These are phyloP conservation scores for Peromyscus nudipes DNA, from an alignment of 2,797 vertebrate genomes.

Conservation along the genomic window DNA sequence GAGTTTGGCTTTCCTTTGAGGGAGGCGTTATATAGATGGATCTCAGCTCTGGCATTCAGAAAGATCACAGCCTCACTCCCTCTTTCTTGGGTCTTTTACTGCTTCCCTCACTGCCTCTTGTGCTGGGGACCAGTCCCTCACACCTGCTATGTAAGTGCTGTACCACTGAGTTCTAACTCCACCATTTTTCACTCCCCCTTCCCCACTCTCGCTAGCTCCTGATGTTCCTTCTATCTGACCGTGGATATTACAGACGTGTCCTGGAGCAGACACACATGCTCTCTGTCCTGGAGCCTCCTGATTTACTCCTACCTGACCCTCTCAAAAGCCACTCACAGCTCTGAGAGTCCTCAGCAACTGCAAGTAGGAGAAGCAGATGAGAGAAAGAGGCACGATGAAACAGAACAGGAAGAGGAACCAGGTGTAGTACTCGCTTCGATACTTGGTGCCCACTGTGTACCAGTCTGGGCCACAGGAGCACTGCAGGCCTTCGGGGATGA, in stretches of 20 bases:
- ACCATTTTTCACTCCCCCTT: not conserved
- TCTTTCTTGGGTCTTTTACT: not conserved
- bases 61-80: not conserved
- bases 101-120: not conserved
- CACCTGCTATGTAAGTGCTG: too few relatives aligned
- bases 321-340: slow-evolving; percentile 86
- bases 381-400: slow-evolving; percentile 88
- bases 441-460: slow-evolving; percentile 92
- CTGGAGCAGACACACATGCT: not conserved
- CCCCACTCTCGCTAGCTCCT: not conserved
- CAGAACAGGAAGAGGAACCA: slow-evolving; percentile 92
- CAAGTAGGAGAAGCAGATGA: slow-evolving; percentile 90
- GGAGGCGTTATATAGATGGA: not conserved
- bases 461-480: slow-evolving; percentile 93
- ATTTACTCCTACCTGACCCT: not conserved
- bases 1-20: not conserved
- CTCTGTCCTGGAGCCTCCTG: not conserved
- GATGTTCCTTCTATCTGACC: not conserved
- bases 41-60: not conserved
- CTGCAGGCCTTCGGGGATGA: slow-evolving; percentile 91
- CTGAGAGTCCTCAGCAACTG: slow-evolving; percentile 89
- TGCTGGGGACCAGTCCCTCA: not conserved
- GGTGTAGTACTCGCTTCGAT: slow-evolving; percentile 89
- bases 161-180: not conserved
- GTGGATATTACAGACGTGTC: not conserved